Evolutionary conservation across 2,797 vertebrate genomes (phyloP), one percentile per base, ranked within the genome.

Genomic region (Pelodytes ibericus): DNA sequence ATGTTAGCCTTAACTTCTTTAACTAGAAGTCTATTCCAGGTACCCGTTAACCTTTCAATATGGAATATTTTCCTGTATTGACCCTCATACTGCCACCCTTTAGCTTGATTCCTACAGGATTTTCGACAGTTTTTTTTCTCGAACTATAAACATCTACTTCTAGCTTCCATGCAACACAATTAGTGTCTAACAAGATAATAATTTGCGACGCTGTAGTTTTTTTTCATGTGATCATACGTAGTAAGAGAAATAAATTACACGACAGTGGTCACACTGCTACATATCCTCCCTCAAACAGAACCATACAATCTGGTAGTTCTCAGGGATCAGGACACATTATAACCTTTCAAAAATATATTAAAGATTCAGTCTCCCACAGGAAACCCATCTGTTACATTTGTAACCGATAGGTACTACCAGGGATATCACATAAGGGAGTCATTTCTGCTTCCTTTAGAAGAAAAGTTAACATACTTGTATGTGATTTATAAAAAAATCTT

Each of bases 331-430:
- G 33, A 56, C 56, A 80, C 18, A 60, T 62, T 26, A 64, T 47
- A 82, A 49, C 20, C n/a, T 39, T 81, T 74, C 74, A 68, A 30
- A 24, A 77, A 61, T n/a, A 0, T 74, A 25, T 16, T 68, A 41
- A 78, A 78, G 44, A 78, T 60, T 30, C n/a, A 7, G 2, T 68
- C 60, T 73, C 76, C 70, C 76, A 39, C 15, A 63, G 65, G 76
- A 68, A 44, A 31, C 60, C 83, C 74, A 72, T 81, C 69, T 76
- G 58, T 51, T 53, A 25, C 56, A 44, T 72, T 70, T 65, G 76
- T 78, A 78, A 20, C 20, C 73, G 76, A 78, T 78, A 78, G 70
- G 30, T 68, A 60, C 29, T 67, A 36, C 63, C 61, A 53, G 41
- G 57, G 25, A 56, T 68, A 56, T 72, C 61, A 56, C 76, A 73